These are phyloP conservation scores for Cerastis rubricosa DNA, from an alignment of 2,888 invertebrate species.

Conservation along the genomic window DNA sequence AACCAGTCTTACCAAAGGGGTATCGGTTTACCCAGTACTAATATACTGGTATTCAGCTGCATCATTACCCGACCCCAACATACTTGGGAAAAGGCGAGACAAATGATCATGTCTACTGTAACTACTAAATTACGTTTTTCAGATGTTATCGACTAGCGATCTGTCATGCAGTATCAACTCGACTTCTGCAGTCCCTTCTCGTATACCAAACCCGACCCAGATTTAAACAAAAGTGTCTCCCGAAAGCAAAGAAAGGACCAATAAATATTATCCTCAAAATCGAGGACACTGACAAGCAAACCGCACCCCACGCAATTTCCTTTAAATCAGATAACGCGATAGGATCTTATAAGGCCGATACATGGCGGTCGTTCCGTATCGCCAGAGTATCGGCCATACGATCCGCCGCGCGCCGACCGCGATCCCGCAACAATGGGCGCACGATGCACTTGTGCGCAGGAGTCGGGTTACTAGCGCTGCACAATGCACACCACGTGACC, in stretches of 20 bases:
- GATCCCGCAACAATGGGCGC: conserved; percentile 67
- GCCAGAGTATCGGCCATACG: conserved; percentile 60
- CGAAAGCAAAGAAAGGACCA: neutral
- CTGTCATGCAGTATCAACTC: neutral
- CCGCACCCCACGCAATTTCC: conserved; percentile 26
- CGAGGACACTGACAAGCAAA: conserved; percentile 11
- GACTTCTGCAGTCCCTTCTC: neutral
- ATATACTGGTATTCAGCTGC: neutral
- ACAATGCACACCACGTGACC: conserved; percentile 64
- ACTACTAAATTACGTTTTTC: neutral
- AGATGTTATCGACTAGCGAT: neutral
- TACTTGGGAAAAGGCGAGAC: neutral
- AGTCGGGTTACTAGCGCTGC: conserved; percentile 62
- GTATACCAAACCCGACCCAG: neutral
- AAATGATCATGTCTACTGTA: neutral
- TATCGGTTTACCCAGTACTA: neutral
- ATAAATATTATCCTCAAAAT: conserved; percentile 17
- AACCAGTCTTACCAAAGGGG: neutral
- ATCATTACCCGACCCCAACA: neutral
- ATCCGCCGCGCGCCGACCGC: conserved; percentile 70
- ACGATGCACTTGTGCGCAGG: conserved; percentile 67
- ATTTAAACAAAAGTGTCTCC: neutral
- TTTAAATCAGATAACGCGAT: conserved; percentile 50
- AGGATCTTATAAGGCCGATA: conserved; percentile 46
- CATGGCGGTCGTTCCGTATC: conserved; percentile 50